Percentiles rank a stretch among this genome's conserved stretches.
These are phyloP conservation scores for Pomacea maculata DNA, from an alignment of 1,140 invertebrate species.

Conservation along the genomic window DNA sequence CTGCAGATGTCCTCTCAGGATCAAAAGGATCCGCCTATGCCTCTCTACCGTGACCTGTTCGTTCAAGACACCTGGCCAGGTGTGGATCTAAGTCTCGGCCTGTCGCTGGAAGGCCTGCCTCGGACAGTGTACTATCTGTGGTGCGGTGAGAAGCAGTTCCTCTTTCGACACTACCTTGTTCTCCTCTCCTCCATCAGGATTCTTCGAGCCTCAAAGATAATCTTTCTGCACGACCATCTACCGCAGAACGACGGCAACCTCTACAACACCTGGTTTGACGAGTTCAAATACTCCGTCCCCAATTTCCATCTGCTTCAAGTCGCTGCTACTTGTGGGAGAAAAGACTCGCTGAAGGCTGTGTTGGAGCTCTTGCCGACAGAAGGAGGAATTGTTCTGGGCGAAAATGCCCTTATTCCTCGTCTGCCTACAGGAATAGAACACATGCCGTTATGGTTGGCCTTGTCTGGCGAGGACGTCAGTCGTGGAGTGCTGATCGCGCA, in stretches of 20 bases:
- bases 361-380: too few species aligned
- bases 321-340: too few species aligned
- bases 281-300: too few species aligned
- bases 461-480: neutral
- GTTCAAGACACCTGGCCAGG: too few species aligned
- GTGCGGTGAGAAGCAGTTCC: neutral
- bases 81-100: too few species aligned
- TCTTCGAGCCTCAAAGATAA: neutral
- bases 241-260: neutral
- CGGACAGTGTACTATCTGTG: neutral
- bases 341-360: too few species aligned
- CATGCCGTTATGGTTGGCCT: conserved; percentile 15
- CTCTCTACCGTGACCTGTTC: too few species aligned
- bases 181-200: neutral
- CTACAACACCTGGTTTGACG: too few species aligned
- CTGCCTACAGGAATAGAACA: neutral
- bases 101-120: neutral
- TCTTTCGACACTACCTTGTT: neutral
- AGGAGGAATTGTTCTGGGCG: neutral
- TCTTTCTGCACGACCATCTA: neutral
- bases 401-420: neutral
- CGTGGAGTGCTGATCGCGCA: conserved; percentile 10
- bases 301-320: too few species aligned
- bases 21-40: too few species aligned
- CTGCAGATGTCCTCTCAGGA: too few species aligned